Conservation (phyloP, 1,140 invertebrate genomes). For the Meteorus sp. region DNA sequence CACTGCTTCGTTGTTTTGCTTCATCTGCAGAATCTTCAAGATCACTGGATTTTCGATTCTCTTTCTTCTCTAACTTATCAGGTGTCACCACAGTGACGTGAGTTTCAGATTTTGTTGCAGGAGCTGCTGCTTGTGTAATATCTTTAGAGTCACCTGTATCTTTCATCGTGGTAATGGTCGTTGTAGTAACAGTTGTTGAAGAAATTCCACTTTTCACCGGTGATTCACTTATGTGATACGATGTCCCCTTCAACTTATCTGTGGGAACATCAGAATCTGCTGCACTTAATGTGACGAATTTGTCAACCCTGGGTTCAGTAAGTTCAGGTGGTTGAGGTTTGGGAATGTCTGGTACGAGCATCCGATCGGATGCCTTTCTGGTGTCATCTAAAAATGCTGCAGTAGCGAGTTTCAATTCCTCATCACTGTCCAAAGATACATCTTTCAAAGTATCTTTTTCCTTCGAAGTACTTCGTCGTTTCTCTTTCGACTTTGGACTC, state of each 20-base stretch:
- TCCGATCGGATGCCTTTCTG: constrained; percentile 30
- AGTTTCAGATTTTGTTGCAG: constrained; percentile 34
- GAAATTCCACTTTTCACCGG: too few species aligned
- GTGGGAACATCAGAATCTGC: constrained; percentile 31
- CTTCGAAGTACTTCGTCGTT: constrained; percentile 36
- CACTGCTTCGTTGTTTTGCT: constrained; percentile 35
- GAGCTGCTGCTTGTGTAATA: constrained; percentile 7
- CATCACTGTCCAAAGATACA: constrained; percentile 29
- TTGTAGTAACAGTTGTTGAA: background rate
- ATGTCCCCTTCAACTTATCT: constrained; percentile 36
- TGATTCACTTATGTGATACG: constrained; percentile 32
- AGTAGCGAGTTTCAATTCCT: constrained; percentile 28
- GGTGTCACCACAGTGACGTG: background rate
- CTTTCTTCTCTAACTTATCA: constrained; percentile 1
- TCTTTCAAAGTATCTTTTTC: constrained; percentile 30
- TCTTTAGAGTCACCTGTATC: constrained; percentile 17
- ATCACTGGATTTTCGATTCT: constrained; percentile 13
- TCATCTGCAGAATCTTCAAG: constrained; percentile 16
- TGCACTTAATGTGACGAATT: constrained; percentile 26
- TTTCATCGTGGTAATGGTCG: background rate
- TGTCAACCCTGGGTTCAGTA: constrained; percentile 26
- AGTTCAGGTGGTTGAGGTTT: constrained; percentile 9
- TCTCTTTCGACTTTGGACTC: constrained; percentile 40
- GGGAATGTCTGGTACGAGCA: background rate
- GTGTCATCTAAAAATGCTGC: constrained; percentile 33